Evolutionary conservation across 53 echinoderm and acorn worm species (phyloP).

Genomic region (Holothuria scabra): DNA sequence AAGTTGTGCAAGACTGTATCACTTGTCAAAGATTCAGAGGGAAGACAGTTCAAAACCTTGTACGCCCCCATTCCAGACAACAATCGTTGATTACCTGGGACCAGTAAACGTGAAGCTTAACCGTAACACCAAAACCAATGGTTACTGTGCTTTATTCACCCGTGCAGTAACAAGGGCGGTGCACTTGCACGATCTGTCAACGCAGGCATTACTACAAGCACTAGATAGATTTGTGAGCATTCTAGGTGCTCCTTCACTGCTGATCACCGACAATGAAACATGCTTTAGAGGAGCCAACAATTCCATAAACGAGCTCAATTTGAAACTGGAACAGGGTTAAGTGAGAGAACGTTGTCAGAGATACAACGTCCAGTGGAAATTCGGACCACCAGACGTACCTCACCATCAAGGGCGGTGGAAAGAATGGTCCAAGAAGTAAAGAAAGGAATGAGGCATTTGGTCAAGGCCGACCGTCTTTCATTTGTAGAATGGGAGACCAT

Average conservation of each 20-base stretch:
- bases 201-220: conserved; percentile 71
- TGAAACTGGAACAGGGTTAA: conserved; percentile 60
- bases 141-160: conserved; percentile 61
- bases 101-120: conserved; percentile 64
- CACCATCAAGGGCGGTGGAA: too few relatives aligned
- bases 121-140: conserved; percentile 50
- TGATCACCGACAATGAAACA: conserved; percentile 72
- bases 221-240: conserved; percentile 71
- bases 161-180: conserved; percentile 73
- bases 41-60: conserved; percentile 65
- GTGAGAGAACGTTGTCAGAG: conserved; percentile 61
- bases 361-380: conserved; percentile 56
- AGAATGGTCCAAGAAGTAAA: too few relatives aligned
- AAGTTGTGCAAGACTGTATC: too few relatives aligned
- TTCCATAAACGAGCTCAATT: conserved; percentile 71
- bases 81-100: too few relatives aligned
- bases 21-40: neutral
- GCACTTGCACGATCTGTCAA: conserved; percentile 71
- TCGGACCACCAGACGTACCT: too few relatives aligned
- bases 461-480: too few relatives aligned
- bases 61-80: too few relatives aligned
- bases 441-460: too few relatives aligned
- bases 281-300: conserved; percentile 74
- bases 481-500: too few relatives aligned
- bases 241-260: conserved; percentile 60